Evolutionary conservation across 2,888 invertebrate species (phyloP).

Genomic region (Nemoura dubitans): DNA sequence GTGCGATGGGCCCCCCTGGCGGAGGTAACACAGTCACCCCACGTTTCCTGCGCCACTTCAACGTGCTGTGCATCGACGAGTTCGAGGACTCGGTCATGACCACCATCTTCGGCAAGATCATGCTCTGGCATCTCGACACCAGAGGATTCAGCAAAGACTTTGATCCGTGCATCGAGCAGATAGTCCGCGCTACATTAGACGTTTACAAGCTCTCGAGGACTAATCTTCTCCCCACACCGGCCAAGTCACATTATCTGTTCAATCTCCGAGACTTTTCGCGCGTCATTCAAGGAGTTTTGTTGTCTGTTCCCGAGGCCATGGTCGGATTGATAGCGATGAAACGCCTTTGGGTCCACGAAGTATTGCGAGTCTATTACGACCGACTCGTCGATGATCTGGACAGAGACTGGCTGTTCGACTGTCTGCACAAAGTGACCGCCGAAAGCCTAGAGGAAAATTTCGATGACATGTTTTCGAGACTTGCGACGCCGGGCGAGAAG

Average conservation of each 20-base stretch:
- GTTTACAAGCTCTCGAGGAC: constrained; percentile 84
- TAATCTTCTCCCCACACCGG: constrained; percentile 90
- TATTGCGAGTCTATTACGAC: constrained; percentile 93
- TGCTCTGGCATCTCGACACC: constrained; percentile 96
- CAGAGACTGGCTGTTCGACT: constrained; percentile 80
- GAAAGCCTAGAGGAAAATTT: constrained; percentile 73
- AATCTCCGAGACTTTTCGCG: constrained; percentile 93
- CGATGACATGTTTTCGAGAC: constrained; percentile 73
- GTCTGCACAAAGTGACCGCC: constrained; percentile 70
- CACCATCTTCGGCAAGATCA: constrained; percentile 88
- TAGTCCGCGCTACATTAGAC: constrained; percentile 85
- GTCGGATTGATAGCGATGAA: constrained; percentile 87
- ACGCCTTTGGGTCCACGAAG: constrained; percentile 93
- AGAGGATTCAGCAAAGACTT: constrained; percentile 95
- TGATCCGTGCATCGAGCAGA: constrained; percentile 89
- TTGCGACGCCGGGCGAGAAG: constrained; percentile 57
- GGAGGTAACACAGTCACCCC: constrained; percentile 86
- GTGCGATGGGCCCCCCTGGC: constrained; percentile 86
- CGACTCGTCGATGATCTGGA: constrained; percentile 87
- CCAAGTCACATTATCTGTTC: constrained; percentile 94
- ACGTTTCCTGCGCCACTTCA: constrained; percentile 87
- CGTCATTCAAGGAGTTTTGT: constrained; percentile 84
- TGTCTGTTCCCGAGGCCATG: constrained; percentile 93
- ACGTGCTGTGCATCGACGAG: constrained; percentile 86
- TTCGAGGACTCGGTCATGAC: constrained; percentile 85